These are phyloP conservation scores for Acronicta leporina DNA, from an alignment of 2,888 invertebrate species.

Conservation along the genomic window DNA sequence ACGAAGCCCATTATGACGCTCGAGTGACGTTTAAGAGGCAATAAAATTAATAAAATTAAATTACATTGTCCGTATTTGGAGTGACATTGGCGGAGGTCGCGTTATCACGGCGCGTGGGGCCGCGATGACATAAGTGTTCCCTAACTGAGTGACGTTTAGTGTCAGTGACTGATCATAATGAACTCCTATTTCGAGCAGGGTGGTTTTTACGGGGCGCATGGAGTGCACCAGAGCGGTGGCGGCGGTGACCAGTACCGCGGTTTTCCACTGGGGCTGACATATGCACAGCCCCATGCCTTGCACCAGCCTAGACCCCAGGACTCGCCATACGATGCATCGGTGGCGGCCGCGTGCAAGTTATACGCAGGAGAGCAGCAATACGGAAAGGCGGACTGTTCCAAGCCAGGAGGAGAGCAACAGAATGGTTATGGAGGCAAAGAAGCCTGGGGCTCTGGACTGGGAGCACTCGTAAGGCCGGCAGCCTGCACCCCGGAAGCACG, in stretches of 20 bases:
- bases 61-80: constrained; percentile 81
- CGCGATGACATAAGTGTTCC: constrained; percentile 88
- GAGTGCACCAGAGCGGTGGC: constrained; percentile 93
- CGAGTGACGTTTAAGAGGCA: constrained; percentile 88
- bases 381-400: constrained; percentile 94
- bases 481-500: constrained; percentile 97
- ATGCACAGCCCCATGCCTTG: constrained; percentile 94
- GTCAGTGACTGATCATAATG: constrained; percentile 91
- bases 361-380: constrained; percentile 92
- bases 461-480: constrained; percentile 93
- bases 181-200: constrained; percentile 99
- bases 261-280: constrained; percentile 96
- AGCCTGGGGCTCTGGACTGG: constrained; percentile 91
- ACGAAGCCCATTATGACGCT: constrained; percentile 88
- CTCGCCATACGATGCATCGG: constrained; percentile 97
- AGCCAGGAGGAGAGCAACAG: constrained; percentile 90
- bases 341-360: constrained; percentile 95
- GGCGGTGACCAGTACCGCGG: constrained; percentile 95
- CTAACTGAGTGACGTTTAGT: constrained; percentile 83
- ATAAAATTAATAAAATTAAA: constrained; percentile 88
- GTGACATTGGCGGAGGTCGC: constrained; percentile 86
- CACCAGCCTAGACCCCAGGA: constrained; percentile 95
- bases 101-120: constrained; percentile 84
- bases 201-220: constrained; percentile 97
- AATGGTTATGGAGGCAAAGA: constrained; percentile 92